Evolutionary conservation across 2,113 vertebrate species (phyloP), one percentile per base, ranked within the genome.

Genomic region (Ploceus nigricollis): DNA sequence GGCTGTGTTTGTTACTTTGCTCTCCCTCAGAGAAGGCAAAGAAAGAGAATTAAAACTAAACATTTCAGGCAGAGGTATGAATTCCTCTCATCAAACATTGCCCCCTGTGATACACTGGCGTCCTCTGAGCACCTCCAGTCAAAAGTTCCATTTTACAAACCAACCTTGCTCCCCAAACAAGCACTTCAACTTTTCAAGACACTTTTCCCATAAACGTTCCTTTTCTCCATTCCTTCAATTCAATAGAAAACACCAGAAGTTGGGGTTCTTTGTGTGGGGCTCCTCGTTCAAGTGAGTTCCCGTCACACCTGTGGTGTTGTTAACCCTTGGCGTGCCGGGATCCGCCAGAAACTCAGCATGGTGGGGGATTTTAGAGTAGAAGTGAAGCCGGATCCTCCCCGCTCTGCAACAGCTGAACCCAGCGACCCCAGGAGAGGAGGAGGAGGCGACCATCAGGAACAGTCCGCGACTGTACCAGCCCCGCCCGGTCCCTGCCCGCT

Each of bases 381-480:
- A 70, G 19, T 13, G 39, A 64, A 35, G 25, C 3, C 12, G 13
- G 9, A 7, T 17, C 19, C n/a, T 56, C 22, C 20, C 8, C 28
- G 33, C 27, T 39, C 15, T 17, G 69, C 31, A 42, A 39, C 12
- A 27, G 51, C 21, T 30, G 65, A 69, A 19, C n/a, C 10, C 30
- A 5, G 40, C 6, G 61, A 58, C 4, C 2, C 9, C 33, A 24
- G 60, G 79, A 44, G n/a, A 65, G 65, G 56, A 42, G 28, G 11
- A 87, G 20, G 13, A 22, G 6, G 16, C 3, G 19, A 45, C n/a
- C 11, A 7, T 16, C 30, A 1, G n/a, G 54, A 61, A 4, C 1
- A 40, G 1, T 1, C 14, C 54, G 1, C 1, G 40, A 0, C 2
- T 4, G 45, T 7, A 3, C 33, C 28, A 51, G 45, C 39, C 58